Evolutionary conservation across 2,797 vertebrate genomes (phyloP).

Genomic region (Neosilurus mollespiculum): DNA sequence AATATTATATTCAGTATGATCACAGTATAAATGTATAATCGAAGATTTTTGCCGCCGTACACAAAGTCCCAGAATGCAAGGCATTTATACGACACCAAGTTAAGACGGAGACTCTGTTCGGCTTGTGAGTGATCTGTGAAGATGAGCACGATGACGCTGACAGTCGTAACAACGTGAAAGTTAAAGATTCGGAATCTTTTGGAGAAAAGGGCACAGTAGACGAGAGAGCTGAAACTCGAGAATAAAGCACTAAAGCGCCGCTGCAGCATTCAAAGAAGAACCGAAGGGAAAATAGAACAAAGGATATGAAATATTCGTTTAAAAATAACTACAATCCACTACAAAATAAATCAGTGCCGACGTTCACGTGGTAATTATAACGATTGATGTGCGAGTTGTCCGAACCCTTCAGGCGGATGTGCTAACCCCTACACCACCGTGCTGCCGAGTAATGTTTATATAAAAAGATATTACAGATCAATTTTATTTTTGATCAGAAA

Average conservation of each 20-base stretch:
- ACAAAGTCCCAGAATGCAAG: constrained; percentile 2
- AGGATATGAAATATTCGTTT: neutral
- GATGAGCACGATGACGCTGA: neutral
- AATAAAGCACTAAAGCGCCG: neutral
- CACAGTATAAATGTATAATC: no score
- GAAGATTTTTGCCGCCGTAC: no score
- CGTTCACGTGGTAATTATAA: neutral
- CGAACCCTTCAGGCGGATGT: neutral
- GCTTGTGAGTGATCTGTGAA: neutral
- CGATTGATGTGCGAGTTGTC: neutral
- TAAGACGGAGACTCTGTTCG: neutral
- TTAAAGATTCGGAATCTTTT: neutral
- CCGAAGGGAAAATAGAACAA: neutral
- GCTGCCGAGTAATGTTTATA: neutral
- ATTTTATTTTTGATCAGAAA: neutral
- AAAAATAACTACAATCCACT: neutral
- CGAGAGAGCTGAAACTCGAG: neutral
- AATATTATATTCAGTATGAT: no score
- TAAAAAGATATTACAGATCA: neutral
- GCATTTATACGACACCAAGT: neutral
- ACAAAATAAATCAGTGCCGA: neutral
- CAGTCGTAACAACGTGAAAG: neutral
- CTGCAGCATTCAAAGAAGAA: neutral
- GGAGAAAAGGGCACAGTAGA: neutral
- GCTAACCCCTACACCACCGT: no score